Evolutionary conservation across 1,140 invertebrate species (phyloP).

Genomic region (Pseudobourletiella spinata): DNA sequence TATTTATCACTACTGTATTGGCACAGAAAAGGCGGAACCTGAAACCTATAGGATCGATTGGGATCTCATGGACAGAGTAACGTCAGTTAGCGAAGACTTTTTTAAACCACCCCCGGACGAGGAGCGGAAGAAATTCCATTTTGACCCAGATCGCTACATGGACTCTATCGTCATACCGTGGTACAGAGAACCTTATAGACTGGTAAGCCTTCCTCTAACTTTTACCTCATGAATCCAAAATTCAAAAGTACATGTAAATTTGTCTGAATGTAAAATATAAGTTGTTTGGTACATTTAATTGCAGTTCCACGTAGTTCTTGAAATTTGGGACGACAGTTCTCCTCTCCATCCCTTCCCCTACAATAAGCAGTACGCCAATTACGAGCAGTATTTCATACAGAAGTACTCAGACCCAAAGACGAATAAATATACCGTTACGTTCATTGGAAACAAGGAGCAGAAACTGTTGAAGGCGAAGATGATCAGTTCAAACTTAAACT

Average conservation of each 20-base stretch:
- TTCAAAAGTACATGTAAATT: no score
- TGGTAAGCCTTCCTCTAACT: no score
- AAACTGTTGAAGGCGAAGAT: neutral
- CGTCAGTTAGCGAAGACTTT: neutral
- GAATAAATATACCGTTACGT: neutral
- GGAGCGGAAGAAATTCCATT: neutral
- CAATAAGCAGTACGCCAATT: neutral
- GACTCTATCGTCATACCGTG: conserved; percentile 12
- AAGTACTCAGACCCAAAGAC: no score
- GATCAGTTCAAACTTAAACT: conserved; percentile 21
- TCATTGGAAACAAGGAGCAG: neutral
- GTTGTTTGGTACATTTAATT: neutral
- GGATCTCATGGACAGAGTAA: neutral
- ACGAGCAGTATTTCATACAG: conserved; percentile 1
- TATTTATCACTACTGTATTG: no score
- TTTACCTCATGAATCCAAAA: no score
- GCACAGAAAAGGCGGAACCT: no score
- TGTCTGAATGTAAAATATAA: no score
- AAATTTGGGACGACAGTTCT: neutral
- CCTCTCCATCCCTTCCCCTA: conserved; percentile 1
- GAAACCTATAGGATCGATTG: no score
- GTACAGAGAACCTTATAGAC: neutral
- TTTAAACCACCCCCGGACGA: neutral
- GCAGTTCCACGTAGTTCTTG: neutral
- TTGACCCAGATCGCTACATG: neutral